Base-by-base conservation (phyloP, 1,140 invertebrate genomes). In the Mya arenaria region DNA sequence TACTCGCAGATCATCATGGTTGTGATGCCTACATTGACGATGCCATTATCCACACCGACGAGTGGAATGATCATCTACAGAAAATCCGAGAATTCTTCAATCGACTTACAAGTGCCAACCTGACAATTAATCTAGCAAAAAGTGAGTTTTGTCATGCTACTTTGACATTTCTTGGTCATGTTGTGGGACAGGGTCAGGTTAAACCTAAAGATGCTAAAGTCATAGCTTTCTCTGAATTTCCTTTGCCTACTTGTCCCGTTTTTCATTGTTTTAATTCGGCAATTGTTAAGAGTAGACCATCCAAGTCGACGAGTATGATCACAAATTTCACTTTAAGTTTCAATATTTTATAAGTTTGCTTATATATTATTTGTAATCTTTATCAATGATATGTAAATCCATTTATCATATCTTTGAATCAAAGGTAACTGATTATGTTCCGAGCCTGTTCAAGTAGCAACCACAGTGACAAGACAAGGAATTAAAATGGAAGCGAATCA, bases 1-100 rank as follows among this genome's bases (percentile, higher is more conserved):
- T 94, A 1, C 83, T 93, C 0, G 72, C 66, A 23, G 88, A 86
- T 13, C 36, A 87, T 0, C 2, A 82, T 4, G 58, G 69, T 13
- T 69, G 65, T 56, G 63, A 78, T 8, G 88, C 91, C 0, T 95
- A 94, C 72, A 71, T 94, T 0, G 94, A 95, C 84, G 94, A 95
- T 77, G 87, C 94, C 3, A 83, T 94, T 1, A 82, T 94, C 6
- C 88, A 89, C 32, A 87, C 84, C 5, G 80, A 87, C 5, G 90
- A 78, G 4, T 91, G 90, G 60, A 89, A 93, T 5, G 86, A 93
- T 5, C 94, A 94, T 84, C 52, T 94, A 0, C 37, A 75, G 19
- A 62, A 90, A 23, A 68, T 94, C 0, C 23, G 71, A 19, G 71
- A 83, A 44, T 85, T 94, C 6, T 88, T 93, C 10, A 60, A 88